Percentiles rank a stretch among this genome's conserved stretches.
Evolutionary conservation across 2,797 vertebrate genomes (phyloP).

Genomic region (Corythornis leucogaster): DNA sequence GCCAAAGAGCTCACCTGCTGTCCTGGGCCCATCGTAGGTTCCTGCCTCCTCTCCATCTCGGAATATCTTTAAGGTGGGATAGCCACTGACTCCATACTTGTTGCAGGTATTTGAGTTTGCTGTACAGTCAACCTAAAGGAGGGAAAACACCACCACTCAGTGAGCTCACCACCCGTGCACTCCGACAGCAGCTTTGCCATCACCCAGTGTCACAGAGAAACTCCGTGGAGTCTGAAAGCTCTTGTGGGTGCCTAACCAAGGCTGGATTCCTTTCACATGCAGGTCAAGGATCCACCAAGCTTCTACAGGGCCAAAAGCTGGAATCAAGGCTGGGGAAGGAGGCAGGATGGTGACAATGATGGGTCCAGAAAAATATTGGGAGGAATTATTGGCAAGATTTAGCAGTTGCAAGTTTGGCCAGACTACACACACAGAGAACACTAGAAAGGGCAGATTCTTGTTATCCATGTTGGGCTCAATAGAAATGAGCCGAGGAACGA

Average conservation of each 20-base stretch:
- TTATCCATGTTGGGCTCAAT: not conserved
- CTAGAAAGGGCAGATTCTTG: not conserved
- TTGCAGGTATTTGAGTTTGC: constrained; percentile 89
- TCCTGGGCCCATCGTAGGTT: constrained; percentile 93
- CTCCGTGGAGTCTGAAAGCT: not conserved
- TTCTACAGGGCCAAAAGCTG: not conserved
- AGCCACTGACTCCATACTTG: constrained; percentile 97
- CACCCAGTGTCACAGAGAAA: not conserved
- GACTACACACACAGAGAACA: not conserved
- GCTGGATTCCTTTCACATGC: not conserved
- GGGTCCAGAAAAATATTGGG: not conserved
- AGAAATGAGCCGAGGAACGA: not conserved
- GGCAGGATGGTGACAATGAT: accelerated
- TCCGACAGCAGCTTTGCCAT: accelerated
- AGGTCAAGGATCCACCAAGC: not conserved
- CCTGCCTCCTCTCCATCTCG: constrained; percentile 94
- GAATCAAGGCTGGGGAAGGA: not conserved
- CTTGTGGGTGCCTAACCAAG: not conserved
- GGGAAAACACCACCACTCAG: not conserved
- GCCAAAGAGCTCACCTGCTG: constrained; percentile 81
- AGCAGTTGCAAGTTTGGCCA: not conserved
- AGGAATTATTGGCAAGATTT: not conserved
- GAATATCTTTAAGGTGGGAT: constrained; percentile 97
- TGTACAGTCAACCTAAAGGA: constrained; percentile 93
- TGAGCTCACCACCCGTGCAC: accelerated